Evolutionary conservation across 1,140 invertebrate genomes (phyloP).

Genomic region (Teleogryllus occipitalis): DNA sequence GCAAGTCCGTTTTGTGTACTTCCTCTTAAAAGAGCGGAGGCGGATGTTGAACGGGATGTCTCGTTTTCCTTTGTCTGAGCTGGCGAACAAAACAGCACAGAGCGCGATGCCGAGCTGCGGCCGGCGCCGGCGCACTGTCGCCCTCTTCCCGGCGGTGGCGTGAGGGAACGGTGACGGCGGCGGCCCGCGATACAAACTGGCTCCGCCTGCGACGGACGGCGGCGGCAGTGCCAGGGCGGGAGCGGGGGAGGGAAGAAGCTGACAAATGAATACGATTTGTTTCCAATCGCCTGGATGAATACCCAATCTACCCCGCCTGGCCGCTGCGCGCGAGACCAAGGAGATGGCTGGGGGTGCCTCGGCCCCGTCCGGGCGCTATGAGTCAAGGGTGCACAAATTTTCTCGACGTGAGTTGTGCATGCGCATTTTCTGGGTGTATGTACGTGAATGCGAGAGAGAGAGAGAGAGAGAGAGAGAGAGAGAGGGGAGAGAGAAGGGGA

Average conservation of each 20-base stretch:
- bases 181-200: not conserved
- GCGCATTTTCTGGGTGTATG: too few relatives aligned
- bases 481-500: too few relatives aligned
- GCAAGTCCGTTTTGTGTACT: too few relatives aligned
- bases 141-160: not conserved
- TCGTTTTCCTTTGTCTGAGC: too few relatives aligned
- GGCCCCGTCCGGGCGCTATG: too few relatives aligned
- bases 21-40: too few relatives aligned
- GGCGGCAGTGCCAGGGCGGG: too few relatives aligned
- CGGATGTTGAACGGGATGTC: too few relatives aligned
- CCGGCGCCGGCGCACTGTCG: not conserved
- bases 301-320: not conserved
- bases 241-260: not conserved
- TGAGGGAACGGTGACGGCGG: too few relatives aligned
- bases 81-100: not conserved
- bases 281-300: constrained; percentile 3
- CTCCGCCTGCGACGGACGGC: not conserved
- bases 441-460: too few relatives aligned
- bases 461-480: too few relatives aligned
- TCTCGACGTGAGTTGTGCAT: too few relatives aligned
- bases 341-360: not conserved
- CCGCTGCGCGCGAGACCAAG: not conserved
- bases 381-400: not conserved
- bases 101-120: not conserved
- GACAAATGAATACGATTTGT: constrained; percentile 5